Evolutionary conservation across 2,113 vertebrate genomes (phyloP).

Genomic region (Neoarius graeffei): DNA sequence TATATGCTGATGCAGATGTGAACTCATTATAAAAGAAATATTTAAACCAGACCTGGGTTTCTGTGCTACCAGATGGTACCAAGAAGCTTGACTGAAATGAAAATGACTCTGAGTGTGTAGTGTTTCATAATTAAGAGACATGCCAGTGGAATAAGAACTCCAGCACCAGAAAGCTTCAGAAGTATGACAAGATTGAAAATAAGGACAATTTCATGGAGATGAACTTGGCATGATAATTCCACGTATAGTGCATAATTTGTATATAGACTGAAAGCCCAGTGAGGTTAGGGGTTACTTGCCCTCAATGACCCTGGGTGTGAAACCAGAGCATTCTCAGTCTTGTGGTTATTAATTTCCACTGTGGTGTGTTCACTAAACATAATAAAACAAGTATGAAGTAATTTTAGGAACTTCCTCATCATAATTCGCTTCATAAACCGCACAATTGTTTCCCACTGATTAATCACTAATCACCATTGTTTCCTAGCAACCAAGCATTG

Average conservation of each 20-base stretch:
- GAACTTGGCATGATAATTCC: background rate
- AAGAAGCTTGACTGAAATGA: slow-evolving; percentile 9
- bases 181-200: background rate
- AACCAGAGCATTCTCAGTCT: background rate
- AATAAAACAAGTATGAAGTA: background rate
- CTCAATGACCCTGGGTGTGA: slow-evolving; percentile 1
- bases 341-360: background rate
- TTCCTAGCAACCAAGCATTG: background rate
- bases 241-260: background rate
- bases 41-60: background rate
- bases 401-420: no score
- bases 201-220: background rate
- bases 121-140: background rate
- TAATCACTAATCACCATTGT: background rate
- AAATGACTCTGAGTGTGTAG: background rate
- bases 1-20: background rate
- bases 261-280: background rate
- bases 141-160: background rate
- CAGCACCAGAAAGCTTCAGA: background rate
- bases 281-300: background rate
- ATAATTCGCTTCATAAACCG: no score
- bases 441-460: background rate
- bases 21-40: slow-evolving; percentile 10
- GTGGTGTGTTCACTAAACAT: background rate
- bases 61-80: slow-evolving; percentile 13